Evolutionary conservation across 2,797 vertebrate genomes (phyloP), one percentile per base, ranked within the genome.

Genomic region (Syndactyla subalaris): DNA sequence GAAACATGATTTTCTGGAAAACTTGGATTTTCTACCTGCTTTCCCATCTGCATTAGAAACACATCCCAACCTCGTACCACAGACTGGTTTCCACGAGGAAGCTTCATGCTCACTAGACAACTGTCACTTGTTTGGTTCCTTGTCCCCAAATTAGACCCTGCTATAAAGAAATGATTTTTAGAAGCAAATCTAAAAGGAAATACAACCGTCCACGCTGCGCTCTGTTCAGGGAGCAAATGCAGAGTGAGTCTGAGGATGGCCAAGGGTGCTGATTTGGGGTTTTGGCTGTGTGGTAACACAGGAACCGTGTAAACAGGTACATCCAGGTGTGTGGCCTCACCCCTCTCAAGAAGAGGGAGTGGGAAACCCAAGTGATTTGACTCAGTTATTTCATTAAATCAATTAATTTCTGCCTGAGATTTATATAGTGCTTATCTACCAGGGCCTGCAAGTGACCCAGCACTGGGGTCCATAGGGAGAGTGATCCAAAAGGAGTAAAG

Each of bases 351-450:
- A 38, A 29, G 30, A 3, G 24, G 71, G 68, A 80, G 72, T 21
- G 65, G 83, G 68, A 92, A 94, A 92, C 9, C 0, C 5, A 0
- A 95, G 77, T 65, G 84, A 94, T 62, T 52, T 24, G 65, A 90
- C 49, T 94, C 74, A 57, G 49, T 48, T 43, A 79, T 85, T 92
- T 75, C 71, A 92, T 71, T n/a, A 12, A 54, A 91, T 84, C 39
- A 62, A 86, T 52, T 92, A 2, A 89, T 92, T 96, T 91, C 81
- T 95, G 96, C 94, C 96, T 96, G 94, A 96, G 91, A 94, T 85
- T 91, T 71, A 52, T 7, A 78, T 18, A 97, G 96, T 97, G 91
- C 96, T 96, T 29, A 57, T 71, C 65, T 63, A 17, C 77, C 88
- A 71, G 84, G 88, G 57, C 55, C 23, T 19, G 5, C 32, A 58